Evolutionary conservation across 2,888 invertebrate genomes (phyloP), one percentile per base, ranked within the genome.

Genomic region (Drosophila mimetica): DNA sequence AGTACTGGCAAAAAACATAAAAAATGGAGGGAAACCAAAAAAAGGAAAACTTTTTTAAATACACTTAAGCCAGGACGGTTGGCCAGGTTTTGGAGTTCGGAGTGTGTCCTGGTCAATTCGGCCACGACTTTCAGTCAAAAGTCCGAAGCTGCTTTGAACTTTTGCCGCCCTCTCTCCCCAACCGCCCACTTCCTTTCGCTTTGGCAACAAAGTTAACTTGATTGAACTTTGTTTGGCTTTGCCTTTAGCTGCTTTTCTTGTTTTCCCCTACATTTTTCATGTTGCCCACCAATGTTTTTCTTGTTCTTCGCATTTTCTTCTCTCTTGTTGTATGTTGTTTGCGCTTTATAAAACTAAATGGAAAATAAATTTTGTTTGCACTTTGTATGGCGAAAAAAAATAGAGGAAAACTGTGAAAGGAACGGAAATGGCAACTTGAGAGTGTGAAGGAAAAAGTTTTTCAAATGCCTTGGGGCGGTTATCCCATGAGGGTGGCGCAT

Each of bases 331-430:
- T 48, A 53, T 78, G 73, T 66, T 81, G 77, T 74, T 80, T 77
- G 76, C 75, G 76, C 80, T 83, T 72, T 80, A 76, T 74, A 81
- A 77, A 82, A 83, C 79, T 84, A 81, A 85, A 84, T 83, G 83
- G 80, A 85, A 83, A 80, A 83, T 85, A 83, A 85, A 85, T 83
- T 84, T 83, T 83, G 85, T 85, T 83, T 84, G 85, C 83, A 79
- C 85, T 83, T 79, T 71, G 80, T 53, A 60, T 59, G 75, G 73
- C 51, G 18, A 63, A 18, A 47, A 39, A 25, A 39, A 47, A 58
- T 30, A 22, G 54, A 20, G 16, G 22, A 8, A 32, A 50, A 57
- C 50, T 65, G 47, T 53, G 51, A 42, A 14, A 52, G 59, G 59
- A 74, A 71, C 81, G 84, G 81, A 82, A 84, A 59, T 76, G 60